phyloP scores from a whole-genome alignment of 2,113 vertebrate species.

The Macquaria ambigua region DNA sequence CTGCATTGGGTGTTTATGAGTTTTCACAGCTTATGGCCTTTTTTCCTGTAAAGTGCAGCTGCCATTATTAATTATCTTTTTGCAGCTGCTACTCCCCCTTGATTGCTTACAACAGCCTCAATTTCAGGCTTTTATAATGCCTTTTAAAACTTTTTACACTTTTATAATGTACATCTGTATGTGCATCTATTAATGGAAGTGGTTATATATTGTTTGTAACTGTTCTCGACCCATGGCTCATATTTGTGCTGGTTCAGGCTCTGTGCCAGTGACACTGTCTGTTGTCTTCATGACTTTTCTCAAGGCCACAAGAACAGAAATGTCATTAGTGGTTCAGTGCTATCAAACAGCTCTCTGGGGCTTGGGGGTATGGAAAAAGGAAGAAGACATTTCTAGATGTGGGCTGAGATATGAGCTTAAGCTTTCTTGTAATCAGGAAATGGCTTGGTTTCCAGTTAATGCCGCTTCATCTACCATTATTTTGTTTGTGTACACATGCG shows the following conservation, averaged over 20 bases:
- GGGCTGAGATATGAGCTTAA: slow-evolving; percentile 39
- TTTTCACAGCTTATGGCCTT: slow-evolving; percentile 17
- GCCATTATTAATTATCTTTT: background rate
- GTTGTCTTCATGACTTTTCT: slow-evolving; percentile 37
- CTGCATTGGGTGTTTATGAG: background rate
- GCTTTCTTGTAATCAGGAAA: slow-evolving; percentile 61
- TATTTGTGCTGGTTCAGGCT: slow-evolving; percentile 20
- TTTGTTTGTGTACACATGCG: slow-evolving; percentile 44
- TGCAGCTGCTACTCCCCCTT: background rate
- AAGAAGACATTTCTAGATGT: slow-evolving; percentile 41
- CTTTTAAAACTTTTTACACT: background rate
- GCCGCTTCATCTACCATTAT: slow-evolving; percentile 43
- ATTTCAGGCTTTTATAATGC: slow-evolving; percentile 1
- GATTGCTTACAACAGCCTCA: background rate
- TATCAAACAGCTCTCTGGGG: slow-evolving; percentile 42
- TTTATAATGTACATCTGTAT: background rate
- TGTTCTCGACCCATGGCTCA: background rate
- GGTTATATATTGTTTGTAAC: slow-evolving; percentile 1
- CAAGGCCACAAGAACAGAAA: slow-evolving; percentile 47
- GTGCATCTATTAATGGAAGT: background rate
- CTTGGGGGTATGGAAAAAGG: slow-evolving; percentile 46
- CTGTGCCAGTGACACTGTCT: slow-evolving; percentile 24
- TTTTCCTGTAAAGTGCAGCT: slow-evolving; percentile 7
- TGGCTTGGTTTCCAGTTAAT: slow-evolving; percentile 52
- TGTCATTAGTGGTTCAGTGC: slow-evolving; percentile 33